These are phyloP conservation scores for Apamea sordens DNA, from an alignment of 2,888 invertebrate species.

Conservation along the genomic window DNA sequence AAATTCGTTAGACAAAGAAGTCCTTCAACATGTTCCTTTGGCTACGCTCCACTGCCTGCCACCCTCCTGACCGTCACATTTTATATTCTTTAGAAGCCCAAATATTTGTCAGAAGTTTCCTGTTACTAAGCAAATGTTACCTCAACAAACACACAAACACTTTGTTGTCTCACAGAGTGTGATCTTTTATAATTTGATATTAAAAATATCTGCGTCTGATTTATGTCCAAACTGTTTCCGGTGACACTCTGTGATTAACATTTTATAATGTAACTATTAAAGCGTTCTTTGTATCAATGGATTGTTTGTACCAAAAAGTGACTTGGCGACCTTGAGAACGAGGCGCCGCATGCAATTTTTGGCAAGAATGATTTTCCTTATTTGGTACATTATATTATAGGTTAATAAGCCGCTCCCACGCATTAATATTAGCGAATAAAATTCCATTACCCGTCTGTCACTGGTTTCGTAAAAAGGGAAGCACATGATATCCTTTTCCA, in stretches of 20 bases:
- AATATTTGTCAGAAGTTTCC: conserved; percentile 39
- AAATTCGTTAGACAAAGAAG: conserved; percentile 44
- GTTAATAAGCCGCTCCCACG: background rate
- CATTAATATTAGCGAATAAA: background rate
- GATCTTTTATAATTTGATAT: conserved; percentile 14
- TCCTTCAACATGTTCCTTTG: conserved; percentile 32
- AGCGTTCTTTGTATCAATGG: conserved; percentile 33
- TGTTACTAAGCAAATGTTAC: conserved; percentile 36
- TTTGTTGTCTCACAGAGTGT: background rate
- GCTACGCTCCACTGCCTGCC: conserved; percentile 47
- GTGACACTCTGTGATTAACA: conserved; percentile 50
- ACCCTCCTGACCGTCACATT: conserved; percentile 54
- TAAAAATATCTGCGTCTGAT: conserved; percentile 40
- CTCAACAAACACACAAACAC: conserved; percentile 34
- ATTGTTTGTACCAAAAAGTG: conserved; percentile 21
- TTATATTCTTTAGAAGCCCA: conserved; percentile 42
- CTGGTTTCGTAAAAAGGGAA: conserved; percentile 6
- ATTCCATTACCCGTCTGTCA: background rate
- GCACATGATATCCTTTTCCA: background rate
- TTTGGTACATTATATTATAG: conserved; percentile 13
- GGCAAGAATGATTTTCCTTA: conserved; percentile 17
- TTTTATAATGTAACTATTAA: conserved; percentile 41
- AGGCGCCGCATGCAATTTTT: conserved; percentile 22
- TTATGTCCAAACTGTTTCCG: conserved; percentile 42
- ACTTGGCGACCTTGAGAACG: conserved; percentile 54